Conservation (phyloP, 1,140 invertebrate genomes). For the Polypedilum pembai region DNA sequence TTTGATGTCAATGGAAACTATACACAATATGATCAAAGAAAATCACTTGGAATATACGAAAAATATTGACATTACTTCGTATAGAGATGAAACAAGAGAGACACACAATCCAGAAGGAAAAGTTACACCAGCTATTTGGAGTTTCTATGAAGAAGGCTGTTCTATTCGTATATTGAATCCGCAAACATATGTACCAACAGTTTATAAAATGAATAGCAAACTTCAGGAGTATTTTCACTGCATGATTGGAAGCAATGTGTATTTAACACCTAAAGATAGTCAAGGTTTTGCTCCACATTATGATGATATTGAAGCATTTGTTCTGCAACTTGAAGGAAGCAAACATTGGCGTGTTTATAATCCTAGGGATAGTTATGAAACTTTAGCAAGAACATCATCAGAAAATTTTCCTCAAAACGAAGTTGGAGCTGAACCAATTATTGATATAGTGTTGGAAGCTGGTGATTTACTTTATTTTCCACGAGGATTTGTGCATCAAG, state of each 20-base stretch:
- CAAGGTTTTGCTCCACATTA: slow-evolving; percentile 98
- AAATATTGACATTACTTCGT: slow-evolving; percentile 87
- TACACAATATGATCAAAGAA: slow-evolving; percentile 70
- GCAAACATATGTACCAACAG: slow-evolving; percentile 67
- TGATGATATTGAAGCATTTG: slow-evolving; percentile 98
- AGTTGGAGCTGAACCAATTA: slow-evolving; percentile 62
- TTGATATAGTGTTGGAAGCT: slow-evolving; percentile 71
- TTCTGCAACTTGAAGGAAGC: slow-evolving; percentile 91
- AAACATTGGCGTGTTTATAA: slow-evolving; percentile 91
- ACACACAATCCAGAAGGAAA: slow-evolving; percentile 80
- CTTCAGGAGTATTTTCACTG: slow-evolving; percentile 92
- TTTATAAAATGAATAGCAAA: slow-evolving; percentile 58
- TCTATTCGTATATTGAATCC: slow-evolving; percentile 90
- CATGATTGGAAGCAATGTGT: slow-evolving; percentile 90
- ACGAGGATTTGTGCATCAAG: slow-evolving; percentile 90
- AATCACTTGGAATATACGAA: slow-evolving; percentile 71
- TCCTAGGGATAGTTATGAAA: slow-evolving; percentile 54
- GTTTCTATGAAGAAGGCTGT: slow-evolving; percentile 83
- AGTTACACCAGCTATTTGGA: slow-evolving; percentile 74
- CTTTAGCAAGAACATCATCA: slow-evolving; percentile 73
- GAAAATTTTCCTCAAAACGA: slow-evolving; percentile 72
- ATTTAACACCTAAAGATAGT: slow-evolving; percentile 88
- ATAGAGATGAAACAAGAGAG: slow-evolving; percentile 67
- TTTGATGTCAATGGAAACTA: slow-evolving; percentile 63
- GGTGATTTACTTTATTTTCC: slow-evolving; percentile 92